Evolutionary conservation across 1,140 invertebrate species (phyloP).

Genomic region (Penaeus japonicus): DNA sequence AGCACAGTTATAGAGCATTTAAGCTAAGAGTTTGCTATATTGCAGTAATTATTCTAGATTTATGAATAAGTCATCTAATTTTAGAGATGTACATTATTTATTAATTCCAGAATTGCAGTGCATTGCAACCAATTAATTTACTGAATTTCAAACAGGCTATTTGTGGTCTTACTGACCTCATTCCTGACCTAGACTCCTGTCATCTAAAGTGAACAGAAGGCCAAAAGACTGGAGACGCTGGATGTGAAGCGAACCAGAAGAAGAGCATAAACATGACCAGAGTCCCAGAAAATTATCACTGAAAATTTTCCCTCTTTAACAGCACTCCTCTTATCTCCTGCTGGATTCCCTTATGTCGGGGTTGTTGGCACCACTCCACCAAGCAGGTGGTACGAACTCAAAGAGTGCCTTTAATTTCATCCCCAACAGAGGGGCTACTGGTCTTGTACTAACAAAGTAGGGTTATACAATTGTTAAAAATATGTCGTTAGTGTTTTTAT

Average conservation of each 20-base stretch:
- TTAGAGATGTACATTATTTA: too few species aligned
- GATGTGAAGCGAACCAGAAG: not conserved
- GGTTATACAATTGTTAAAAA: too few species aligned
- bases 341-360: slow-evolving; percentile 52
- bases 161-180: slow-evolving; percentile 31
- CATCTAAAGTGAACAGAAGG: not conserved
- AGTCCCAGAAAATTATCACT: slow-evolving; percentile 30
- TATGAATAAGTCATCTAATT: too few species aligned
- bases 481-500: too few species aligned
- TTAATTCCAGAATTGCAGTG: too few species aligned
- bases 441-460: slow-evolving; percentile 54
- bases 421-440: slow-evolving; percentile 55
- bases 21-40: too few species aligned
- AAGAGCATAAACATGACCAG: not conserved
- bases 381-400: slow-evolving; percentile 27
- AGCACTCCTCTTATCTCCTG: slow-evolving; percentile 31
- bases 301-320: slow-evolving; percentile 41
- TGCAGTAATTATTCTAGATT: too few species aligned
- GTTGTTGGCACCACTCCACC: slow-evolving; percentile 55
- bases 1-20: too few species aligned
- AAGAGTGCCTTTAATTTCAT: slow-evolving; percentile 52
- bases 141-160: slow-evolving; percentile 23
- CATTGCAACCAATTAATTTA: too few species aligned
- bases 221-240: slow-evolving; percentile 29
- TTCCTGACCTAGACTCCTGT: slow-evolving; percentile 21